Evolutionary conservation across 2,113 vertebrate species (phyloP).

Genomic region (Excalfactoria chinensis): DNA sequence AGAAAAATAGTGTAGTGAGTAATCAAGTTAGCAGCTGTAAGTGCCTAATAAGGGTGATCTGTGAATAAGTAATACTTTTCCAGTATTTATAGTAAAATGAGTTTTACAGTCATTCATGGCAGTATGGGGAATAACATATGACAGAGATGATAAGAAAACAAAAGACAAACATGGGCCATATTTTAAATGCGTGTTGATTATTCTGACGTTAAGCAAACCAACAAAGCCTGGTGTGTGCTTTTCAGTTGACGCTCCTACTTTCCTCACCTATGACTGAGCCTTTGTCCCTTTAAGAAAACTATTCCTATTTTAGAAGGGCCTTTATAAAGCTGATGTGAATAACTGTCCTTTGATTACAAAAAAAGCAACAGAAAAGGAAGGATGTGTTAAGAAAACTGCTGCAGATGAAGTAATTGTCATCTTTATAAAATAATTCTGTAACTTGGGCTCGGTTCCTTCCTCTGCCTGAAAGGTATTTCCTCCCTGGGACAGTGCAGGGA

Average conservation of each 20-base stretch:
- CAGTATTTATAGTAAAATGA: background rate
- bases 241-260: rapidly evolving
- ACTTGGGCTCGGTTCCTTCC: conserved; percentile 67
- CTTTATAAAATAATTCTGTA: conserved; percentile 61
- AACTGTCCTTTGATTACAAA: conserved; percentile 40
- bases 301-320: background rate
- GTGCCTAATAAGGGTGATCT: background rate
- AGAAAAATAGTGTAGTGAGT: background rate
- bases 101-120: background rate
- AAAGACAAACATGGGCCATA: background rate
- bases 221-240: background rate
- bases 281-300: conserved; percentile 40
- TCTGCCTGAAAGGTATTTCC: conserved; percentile 70
- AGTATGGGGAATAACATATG: background rate
- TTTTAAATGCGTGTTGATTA: background rate
- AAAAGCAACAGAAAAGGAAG: conserved; percentile 71
- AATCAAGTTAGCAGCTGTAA: background rate
- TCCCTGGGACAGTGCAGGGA: background rate
- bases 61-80: background rate
- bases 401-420: conserved; percentile 60
- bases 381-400: conserved; percentile 62
- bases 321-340: conserved; percentile 5
- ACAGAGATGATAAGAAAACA: background rate
- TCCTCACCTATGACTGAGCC: background rate
- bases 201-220: background rate